These are phyloP conservation scores for Tipula helvola DNA, from an alignment of 2,888 invertebrate genomes.

Conservation along the genomic window DNA sequence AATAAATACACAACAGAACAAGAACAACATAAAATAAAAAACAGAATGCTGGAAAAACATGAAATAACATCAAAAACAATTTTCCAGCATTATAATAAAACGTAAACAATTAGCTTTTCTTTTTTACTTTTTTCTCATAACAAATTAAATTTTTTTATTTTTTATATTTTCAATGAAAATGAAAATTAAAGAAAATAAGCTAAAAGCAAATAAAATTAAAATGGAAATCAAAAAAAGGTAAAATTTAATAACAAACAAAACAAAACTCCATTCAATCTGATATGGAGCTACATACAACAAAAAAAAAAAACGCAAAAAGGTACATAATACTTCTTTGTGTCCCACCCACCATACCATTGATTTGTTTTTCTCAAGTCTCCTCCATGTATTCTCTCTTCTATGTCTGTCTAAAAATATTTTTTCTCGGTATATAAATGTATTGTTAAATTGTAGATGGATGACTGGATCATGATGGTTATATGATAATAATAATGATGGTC, in stretches of 20 bases:
- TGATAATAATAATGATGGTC: neutral
- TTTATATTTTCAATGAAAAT: neutral
- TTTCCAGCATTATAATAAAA: slow-evolving; percentile 4
- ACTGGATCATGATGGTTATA: neutral
- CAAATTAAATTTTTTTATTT: neutral
- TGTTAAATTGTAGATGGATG: slow-evolving; percentile 4
- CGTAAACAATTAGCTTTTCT: neutral
- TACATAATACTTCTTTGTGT: neutral
- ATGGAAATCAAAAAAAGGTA: slow-evolving; percentile 4
- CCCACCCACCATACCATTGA: neutral
- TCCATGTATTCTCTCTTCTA: neutral
- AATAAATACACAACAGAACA: neutral
- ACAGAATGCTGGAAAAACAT: neutral
- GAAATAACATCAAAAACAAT: neutral
- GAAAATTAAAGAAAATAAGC: neutral
- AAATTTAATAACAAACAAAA: neutral
- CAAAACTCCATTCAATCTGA: neutral
- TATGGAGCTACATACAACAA: neutral
- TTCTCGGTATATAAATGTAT: neutral
- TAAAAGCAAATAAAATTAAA: neutral
- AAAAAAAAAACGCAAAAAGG: neutral
- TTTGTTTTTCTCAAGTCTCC: neutral
- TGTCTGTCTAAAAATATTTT: neutral
- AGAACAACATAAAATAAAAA: neutral
- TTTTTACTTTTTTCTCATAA: neutral